Base-by-base conservation (phyloP, 2,113 vertebrate species). In the Craseonycteris thonglongyai region DNA sequence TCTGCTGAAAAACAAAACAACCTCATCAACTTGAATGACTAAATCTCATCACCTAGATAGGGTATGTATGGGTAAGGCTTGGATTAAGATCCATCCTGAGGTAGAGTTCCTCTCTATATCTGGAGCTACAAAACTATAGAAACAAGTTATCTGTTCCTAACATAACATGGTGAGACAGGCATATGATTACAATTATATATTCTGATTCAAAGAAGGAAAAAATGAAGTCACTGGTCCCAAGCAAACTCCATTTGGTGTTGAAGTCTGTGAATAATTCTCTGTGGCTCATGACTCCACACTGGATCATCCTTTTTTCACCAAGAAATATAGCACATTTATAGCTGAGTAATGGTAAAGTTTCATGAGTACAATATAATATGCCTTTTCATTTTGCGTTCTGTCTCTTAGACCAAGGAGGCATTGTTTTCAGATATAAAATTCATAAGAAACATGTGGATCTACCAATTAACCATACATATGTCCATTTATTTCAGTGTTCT, bases 261-360 rank as follows among this genome's bases (percentile, higher is more conserved):
- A 69, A 68, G 14, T 12, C 38, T 61, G 40, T 40, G 12, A 74
- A 66, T 45, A 56, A 19, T 63, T 85, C 47, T 66, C 47, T 21
- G n/a, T 21, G 26, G 6, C 47, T 80, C 19, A 8, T 21, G 16
- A 1, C 13, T 10, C 6, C 8, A 28, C 49, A 4, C 14, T 7
- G 68, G 38, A 40, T 56, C n/a, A 10, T 40, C 26, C 18, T 5
- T 2, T 3, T 2, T 0, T 1, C 19, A 13, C 38, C 22, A 9
- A 19, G 63, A 80, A 79, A 30, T n/a, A 5, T 22, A 85, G 26
- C 30, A 59, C 11, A 15, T 82, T 49, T 47, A 33, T 24, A 47
- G 26, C 38, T 75, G 19, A 30, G 16, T 49, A 6, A 15, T 45
- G 11, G 45, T 19, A 38, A 15, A 42, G 26, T 19, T 69, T 26